Evolutionary conservation across 2,113 vertebrate species (phyloP).

Genomic region (Parus major): DNA sequence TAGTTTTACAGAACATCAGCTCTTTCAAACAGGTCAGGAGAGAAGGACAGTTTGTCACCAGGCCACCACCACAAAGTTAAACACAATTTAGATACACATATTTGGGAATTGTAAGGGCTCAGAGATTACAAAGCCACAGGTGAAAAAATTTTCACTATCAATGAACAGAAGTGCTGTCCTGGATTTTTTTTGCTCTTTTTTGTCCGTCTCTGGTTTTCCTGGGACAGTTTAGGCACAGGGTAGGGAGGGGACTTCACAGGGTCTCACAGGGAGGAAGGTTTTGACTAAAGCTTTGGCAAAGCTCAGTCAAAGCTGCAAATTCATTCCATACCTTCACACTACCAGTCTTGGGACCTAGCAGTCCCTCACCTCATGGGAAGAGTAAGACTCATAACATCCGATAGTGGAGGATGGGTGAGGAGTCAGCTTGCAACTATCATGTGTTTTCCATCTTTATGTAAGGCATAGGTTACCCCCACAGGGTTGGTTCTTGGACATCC

Average conservation of each 20-base stretch:
- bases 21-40: background rate
- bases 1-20: background rate
- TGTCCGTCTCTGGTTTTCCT: background rate
- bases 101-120: background rate
- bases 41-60: background rate
- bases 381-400: background rate
- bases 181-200: background rate
- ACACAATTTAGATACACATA: fast-evolving
- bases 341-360: fast-evolving
- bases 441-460: background rate
- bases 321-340: background rate
- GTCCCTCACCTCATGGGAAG: background rate
- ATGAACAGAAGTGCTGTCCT: background rate
- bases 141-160: background rate
- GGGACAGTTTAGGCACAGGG: background rate
- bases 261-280: background rate
- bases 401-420: background rate
- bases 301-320: background rate
- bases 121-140: background rate
- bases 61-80: background rate
- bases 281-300: background rate
- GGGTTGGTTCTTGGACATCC: background rate
- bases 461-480: background rate
- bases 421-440: background rate
- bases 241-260: background rate